A percentile compares a stretch with the other conserved stretches of the same genome.
Conservation (phyloP, 2,888 invertebrate species). For the Euproctis similis region DNA sequence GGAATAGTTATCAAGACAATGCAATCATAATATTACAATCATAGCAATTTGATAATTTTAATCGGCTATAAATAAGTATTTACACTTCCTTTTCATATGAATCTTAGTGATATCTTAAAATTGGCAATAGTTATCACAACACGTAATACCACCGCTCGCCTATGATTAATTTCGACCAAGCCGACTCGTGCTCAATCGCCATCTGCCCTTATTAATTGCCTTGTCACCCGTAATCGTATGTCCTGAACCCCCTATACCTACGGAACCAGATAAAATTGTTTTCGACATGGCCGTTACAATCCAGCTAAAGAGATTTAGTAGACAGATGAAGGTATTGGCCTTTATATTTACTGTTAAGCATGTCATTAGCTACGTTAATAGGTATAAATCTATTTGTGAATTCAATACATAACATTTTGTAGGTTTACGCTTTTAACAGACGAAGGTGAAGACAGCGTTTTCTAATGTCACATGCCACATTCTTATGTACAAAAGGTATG, state of each 20-base stretch:
- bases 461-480: too few species aligned
- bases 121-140: constrained; percentile 20
- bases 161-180: constrained; percentile 71
- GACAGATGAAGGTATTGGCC: constrained; percentile 9
- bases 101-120: too few species aligned
- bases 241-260: constrained; percentile 38
- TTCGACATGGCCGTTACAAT: constrained; percentile 22
- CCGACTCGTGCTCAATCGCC: constrained; percentile 73
- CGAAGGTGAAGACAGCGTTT: too few species aligned
- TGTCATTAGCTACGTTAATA: constrained; percentile 9
- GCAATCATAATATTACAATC: too few species aligned
- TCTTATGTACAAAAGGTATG: too few species aligned
- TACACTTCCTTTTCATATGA: too few species aligned
- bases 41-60: too few species aligned
- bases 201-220: constrained; percentile 74
- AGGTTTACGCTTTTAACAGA: too few species aligned
- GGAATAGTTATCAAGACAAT: too few species aligned
- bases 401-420: too few species aligned
- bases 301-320: constrained; percentile 21
- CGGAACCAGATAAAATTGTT: constrained; percentile 39
- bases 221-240: constrained; percentile 68
- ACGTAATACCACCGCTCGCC: constrained; percentile 46
- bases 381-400: too few species aligned
- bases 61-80: too few species aligned
- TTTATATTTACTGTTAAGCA: constrained; percentile 10